A percentile compares a stretch with the other conserved stretches of the same genome.
These are phyloP conservation scores for Drosophila watanabei DNA, from an alignment of 1,140 invertebrate genomes.

Conservation along the genomic window DNA sequence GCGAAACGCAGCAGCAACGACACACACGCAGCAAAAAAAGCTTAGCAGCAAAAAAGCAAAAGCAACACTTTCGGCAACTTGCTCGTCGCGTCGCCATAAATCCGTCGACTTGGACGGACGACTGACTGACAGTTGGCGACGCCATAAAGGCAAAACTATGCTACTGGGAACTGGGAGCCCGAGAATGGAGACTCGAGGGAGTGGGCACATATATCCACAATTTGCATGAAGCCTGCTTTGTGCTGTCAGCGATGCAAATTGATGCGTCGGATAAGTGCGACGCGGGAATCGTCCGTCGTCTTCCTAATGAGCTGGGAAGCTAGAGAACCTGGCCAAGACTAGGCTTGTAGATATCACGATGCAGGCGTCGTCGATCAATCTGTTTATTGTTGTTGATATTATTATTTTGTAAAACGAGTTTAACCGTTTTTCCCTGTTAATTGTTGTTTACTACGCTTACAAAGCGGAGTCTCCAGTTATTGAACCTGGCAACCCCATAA, in stretches of 20 bases:
- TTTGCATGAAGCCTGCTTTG: conserved; percentile 49
- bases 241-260: conserved; percentile 41
- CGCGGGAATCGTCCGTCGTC: not conserved
- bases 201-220: conserved; percentile 15
- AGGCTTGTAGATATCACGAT: conserved; percentile 11
- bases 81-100: conserved; percentile 65
- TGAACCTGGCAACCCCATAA: conserved; percentile 35
- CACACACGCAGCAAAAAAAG: conserved; percentile 15
- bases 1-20: conserved; percentile 40
- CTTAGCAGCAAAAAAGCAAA: conserved; percentile 22
- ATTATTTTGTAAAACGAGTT: conserved; percentile 31
- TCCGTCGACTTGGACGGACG: conserved; percentile 35
- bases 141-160: conserved; percentile 50
- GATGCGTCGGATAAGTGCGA: conserved; percentile 29
- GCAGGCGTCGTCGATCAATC: conserved; percentile 7
- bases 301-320: conserved; percentile 30
- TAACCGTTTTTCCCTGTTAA: conserved; percentile 23
- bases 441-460: conserved; percentile 48
- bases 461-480: conserved; percentile 34
- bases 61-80: conserved; percentile 69
- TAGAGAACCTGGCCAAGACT: not conserved
- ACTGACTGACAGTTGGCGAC: conserved; percentile 45
- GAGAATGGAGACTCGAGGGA: conserved; percentile 3
- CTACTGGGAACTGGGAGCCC: conserved; percentile 19
- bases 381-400: conserved; percentile 32